phyloP scores from a whole-genome alignment of 2,797 vertebrate genomes.

The Bovichtus diacanthus region DNA sequence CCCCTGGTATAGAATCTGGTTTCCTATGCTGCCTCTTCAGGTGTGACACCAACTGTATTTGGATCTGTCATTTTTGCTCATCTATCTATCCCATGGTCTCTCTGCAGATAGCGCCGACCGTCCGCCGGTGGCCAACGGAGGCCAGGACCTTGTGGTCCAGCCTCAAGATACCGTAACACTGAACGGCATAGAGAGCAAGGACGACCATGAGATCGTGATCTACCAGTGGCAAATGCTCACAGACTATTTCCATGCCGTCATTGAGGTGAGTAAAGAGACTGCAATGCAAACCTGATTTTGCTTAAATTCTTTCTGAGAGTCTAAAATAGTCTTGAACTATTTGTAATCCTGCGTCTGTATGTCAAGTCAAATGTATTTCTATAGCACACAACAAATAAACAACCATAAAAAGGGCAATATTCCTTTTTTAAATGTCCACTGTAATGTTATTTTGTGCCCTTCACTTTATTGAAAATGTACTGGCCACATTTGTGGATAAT shows the following conservation, averaged over 20 bases:
- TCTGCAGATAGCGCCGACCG: conserved; percentile 66
- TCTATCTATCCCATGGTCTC: neutral
- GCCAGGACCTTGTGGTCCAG: conserved; percentile 89
- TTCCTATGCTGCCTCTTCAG: conserved; percentile 13
- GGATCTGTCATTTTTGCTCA: neutral
- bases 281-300: neutral
- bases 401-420: neutral
- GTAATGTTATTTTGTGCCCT: neutral
- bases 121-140: conserved; percentile 85
- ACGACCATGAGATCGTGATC: conserved; percentile 79
- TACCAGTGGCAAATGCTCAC: conserved; percentile 87
- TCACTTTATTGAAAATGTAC: neutral
- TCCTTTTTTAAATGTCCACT: neutral
- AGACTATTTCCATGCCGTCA: conserved; percentile 64
- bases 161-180: conserved; percentile 87
- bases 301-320: neutral
- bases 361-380: neutral
- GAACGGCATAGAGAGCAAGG: conserved; percentile 86
- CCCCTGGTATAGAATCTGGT: conserved; percentile 16
- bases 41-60: neutral
- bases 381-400: no score
- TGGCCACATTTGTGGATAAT: neutral
- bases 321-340: neutral
- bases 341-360: neutral
- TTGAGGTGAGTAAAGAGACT: conserved; percentile 81